Evolutionary conservation across 2,888 invertebrate genomes (phyloP), one percentile per base, ranked within the genome.

Genomic region (Penaeus monodon): DNA sequence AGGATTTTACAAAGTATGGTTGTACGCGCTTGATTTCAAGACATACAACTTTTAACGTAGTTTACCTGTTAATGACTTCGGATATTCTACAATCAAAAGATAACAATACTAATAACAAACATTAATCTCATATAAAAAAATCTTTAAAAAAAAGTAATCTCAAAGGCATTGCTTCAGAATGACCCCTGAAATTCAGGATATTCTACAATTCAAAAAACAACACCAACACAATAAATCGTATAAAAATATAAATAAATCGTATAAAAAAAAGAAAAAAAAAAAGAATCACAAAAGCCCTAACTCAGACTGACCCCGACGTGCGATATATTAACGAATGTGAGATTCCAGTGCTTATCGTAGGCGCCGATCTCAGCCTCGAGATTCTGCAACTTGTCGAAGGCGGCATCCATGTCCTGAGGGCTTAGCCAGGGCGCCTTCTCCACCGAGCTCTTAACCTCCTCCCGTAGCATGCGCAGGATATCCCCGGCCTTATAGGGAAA

Each of bases 311-410:
- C 86, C 77, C 70, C 78, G 4, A n/a, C 33, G 29, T 86, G 86
- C 8, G 78, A 63, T 38, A 82, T 29, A 33, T 86, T 81, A 0
- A 86, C 87, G 17, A 81, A 82, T 14, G 78, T 7, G 29, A 87
- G 84, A 65, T 87, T 73, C 89, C 89, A 89, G 73, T 87, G 89
- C 17, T 70, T 65, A 4, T 87, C 86, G 20, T 24, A 49, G 27
- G 85, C 87, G 0, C 81, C 89, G 27, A 85, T 82, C 10, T 86
- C 81, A 20, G 70, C 64, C 33, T 64, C 33, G 27, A 89, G n/a
- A 0, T 29, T n/a, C 8, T 65, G 49, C 17, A 89, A n/a, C 49
- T 87, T 89, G 12, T 73, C 22, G 49, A 79, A 64, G 27, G 81
- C 73, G 27, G 38, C 78, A 24, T 6, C 3, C 44, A 38, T 49